A percentile compares a stretch with the other conserved stretches of the same genome.
Conservation (phyloP, 2,888 invertebrate species). For the Ectemnius lituratus region DNA sequence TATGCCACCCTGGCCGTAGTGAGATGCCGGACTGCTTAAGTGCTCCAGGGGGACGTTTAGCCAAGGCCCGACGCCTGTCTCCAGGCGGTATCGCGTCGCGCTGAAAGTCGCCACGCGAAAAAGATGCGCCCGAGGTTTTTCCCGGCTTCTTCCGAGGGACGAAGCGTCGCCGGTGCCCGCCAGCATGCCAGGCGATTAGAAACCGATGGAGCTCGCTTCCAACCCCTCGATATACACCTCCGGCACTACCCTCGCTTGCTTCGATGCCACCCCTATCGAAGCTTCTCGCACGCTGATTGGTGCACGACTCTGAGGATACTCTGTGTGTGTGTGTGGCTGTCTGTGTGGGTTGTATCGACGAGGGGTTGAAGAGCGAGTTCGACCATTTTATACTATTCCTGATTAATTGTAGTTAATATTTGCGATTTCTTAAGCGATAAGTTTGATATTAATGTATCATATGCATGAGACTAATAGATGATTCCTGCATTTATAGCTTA, state of each 20-base stretch:
- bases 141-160: conserved; percentile 72
- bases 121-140: conserved; percentile 71
- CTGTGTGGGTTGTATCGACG: too few relatives aligned
- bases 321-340: too few relatives aligned
- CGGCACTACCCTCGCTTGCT: not conserved
- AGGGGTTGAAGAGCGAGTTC: too few relatives aligned
- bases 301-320: too few relatives aligned
- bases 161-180: conserved; percentile 77
- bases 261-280: not conserved
- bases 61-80: conserved; percentile 61
- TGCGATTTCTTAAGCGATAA: too few relatives aligned
- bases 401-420: too few relatives aligned
- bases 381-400: too few relatives aligned
- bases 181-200: conserved; percentile 69
- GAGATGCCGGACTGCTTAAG: conserved; percentile 75
- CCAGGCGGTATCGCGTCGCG: conserved; percentile 57
- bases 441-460: too few relatives aligned
- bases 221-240: not conserved
- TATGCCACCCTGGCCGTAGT: conserved; percentile 73
- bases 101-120: conserved; percentile 64
- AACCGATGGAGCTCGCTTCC: conserved; percentile 33
- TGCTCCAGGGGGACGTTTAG: conserved; percentile 56
- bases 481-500: too few relatives aligned
- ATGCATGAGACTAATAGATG: too few relatives aligned
- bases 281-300: too few relatives aligned